A percentile compares a stretch with the other conserved stretches of the same genome.
These are phyloP conservation scores for Holcopasites calliopsidis DNA, from an alignment of 1,140 invertebrate genomes.

Conservation along the genomic window DNA sequence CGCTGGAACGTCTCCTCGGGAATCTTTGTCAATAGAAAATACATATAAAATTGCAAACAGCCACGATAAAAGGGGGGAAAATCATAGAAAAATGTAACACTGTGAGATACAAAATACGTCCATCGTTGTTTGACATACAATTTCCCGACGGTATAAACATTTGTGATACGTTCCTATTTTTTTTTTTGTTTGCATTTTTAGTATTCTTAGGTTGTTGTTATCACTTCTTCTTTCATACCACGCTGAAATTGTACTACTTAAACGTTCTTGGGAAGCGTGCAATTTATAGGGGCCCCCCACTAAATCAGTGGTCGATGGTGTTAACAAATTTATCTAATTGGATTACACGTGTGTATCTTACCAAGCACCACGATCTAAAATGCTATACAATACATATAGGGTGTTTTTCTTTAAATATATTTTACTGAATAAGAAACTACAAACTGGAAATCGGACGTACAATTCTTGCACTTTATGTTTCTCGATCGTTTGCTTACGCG, in stretches of 20 bases:
- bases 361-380: conserved; percentile 67
- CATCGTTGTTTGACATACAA: conserved; percentile 62
- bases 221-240: conserved; percentile 10
- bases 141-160: conserved; percentile 22
- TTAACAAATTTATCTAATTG: conserved; percentile 53
- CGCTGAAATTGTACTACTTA: neutral
- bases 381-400: conserved; percentile 56
- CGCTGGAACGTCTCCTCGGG: conserved; percentile 4
- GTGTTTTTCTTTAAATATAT: conserved; percentile 18
- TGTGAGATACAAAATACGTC: conserved; percentile 68
- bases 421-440: conserved; percentile 12
- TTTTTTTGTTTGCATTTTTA: neutral
- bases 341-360: conserved; percentile 65
- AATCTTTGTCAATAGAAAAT: conserved; percentile 62
- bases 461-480: conserved; percentile 19
- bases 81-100: conserved; percentile 62
- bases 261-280: conserved; percentile 47
- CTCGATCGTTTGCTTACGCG: neutral
- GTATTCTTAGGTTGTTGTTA: neutral
- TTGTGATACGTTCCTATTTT: neutral
- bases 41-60: conserved; percentile 69
- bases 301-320: conserved; percentile 53
- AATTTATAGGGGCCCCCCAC: conserved; percentile 59
- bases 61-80: conserved; percentile 56
- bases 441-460: conserved; percentile 18